phyloP scores from a whole-genome alignment of 2,888 invertebrate genomes.

The Clepsis dumicolana region DNA sequence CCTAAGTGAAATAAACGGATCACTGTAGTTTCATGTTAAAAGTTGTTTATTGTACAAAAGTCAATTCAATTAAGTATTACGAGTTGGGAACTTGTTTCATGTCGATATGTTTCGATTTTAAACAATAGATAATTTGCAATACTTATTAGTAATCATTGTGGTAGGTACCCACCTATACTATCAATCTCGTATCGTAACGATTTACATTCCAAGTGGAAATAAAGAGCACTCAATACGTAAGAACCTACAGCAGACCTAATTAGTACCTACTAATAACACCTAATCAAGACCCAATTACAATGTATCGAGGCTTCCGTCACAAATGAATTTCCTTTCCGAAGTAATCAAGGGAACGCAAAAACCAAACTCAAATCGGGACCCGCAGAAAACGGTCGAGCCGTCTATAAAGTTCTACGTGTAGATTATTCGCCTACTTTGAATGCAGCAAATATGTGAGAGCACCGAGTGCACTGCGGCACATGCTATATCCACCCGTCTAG shows the following conservation, averaged over 20 bases:
- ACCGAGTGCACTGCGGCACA: conserved; percentile 17
- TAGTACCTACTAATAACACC: neutral
- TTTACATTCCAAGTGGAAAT: neutral
- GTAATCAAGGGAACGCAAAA: conserved; percentile 14
- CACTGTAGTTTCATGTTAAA: neutral
- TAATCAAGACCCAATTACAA: neutral
- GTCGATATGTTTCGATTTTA: no score
- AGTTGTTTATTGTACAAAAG: no score
- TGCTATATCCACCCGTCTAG: conserved; percentile 44
- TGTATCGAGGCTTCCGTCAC: neutral
- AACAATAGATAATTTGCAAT: no score
- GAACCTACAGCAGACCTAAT: neutral
- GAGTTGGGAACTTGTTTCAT: no score
- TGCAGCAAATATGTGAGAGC: conserved; percentile 36
- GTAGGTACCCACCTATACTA: no score
- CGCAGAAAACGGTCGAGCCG: conserved; percentile 13
- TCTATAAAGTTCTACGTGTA: conserved; percentile 30
- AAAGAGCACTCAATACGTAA: neutral
- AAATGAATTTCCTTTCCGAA: neutral
- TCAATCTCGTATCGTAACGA: no score
- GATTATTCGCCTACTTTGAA: conserved; percentile 22
- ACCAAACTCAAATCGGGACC: conserved; percentile 9
- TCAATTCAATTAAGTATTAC: no score
- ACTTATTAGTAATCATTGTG: no score
- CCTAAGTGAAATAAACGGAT: neutral